Conservation (phyloP, 2,888 invertebrate genomes). For the Ditula angustiorana region DNA sequence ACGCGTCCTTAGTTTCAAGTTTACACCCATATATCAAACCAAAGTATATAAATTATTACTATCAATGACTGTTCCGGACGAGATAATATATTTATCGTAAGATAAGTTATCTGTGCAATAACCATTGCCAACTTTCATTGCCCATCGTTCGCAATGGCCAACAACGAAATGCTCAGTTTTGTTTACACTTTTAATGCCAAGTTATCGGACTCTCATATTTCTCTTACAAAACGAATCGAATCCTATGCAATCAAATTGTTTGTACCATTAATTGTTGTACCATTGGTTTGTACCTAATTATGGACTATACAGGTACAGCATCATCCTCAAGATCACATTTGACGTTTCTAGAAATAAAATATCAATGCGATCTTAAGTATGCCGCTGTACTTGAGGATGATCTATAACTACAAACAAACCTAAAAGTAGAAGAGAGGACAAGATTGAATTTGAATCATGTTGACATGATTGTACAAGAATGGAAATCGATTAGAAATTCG, state of each 20-base stretch:
- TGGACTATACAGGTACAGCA: no score
- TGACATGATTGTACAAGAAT: neutral
- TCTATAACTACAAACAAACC: no score
- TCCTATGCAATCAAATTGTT: neutral
- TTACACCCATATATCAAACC: neutral
- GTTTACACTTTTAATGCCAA: neutral
- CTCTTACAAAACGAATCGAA: neutral
- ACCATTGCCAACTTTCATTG: neutral
- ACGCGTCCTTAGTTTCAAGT: neutral
- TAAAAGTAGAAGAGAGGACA: neutral
- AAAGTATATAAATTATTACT: neutral
- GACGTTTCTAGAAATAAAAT: no score
- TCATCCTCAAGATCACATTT: no score
- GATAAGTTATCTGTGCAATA: neutral
- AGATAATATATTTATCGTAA: slow-evolving; percentile 1
- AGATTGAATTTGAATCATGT: neutral
- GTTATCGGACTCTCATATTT: no score
- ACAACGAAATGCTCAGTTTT: neutral
- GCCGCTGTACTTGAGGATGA: no score
- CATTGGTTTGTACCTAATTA: no score
- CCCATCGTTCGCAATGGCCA: neutral
- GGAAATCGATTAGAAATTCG: neutral
- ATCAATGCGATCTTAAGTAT: no score
- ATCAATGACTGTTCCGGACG: neutral
- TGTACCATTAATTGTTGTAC: no score